These are phyloP conservation scores for Calliphora vomitoria DNA, from an alignment of 2,888 invertebrate genomes.

Conservation along the genomic window DNA sequence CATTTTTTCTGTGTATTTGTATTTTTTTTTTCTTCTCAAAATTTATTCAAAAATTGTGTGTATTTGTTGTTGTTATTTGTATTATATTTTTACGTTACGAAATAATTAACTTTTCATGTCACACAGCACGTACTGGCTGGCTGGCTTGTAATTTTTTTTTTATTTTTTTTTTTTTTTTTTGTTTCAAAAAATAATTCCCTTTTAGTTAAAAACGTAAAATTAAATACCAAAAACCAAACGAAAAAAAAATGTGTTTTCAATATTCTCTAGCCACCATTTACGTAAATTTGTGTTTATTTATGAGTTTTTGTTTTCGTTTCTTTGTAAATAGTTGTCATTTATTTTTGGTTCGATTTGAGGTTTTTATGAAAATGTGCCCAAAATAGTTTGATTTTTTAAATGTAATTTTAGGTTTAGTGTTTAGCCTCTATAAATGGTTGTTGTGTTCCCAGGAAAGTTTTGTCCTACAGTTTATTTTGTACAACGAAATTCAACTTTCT, in stretches of 20 bases:
- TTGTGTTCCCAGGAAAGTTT: not conserved
- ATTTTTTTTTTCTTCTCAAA: not conserved
- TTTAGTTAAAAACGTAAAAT: slow-evolving; percentile 7
- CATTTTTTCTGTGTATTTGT: not conserved
- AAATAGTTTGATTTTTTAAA: not conserved
- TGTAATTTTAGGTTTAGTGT: not conserved
- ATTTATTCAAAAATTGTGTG: slow-evolving; percentile 1
- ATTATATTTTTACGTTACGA: slow-evolving; percentile 34
- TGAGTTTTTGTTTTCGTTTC: not conserved
- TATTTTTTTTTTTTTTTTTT: too few relatives aligned
- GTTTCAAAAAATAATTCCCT: slow-evolving; percentile 11
- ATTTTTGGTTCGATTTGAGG: not conserved
- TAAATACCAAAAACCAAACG: not conserved
- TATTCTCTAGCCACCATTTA: slow-evolving; percentile 1
- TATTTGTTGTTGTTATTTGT: not conserved
- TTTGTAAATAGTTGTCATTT: not conserved
- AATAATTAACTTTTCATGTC: slow-evolving; percentile 58
- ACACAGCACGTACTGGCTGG: slow-evolving; percentile 23
- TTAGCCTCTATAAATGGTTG: not conserved
- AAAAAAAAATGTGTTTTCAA: slow-evolving; percentile 20
- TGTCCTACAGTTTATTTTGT: not conserved
- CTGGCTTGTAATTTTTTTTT: slow-evolving; percentile 4
- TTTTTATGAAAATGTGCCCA: not conserved
- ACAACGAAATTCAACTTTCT: not conserved
- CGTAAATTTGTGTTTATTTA: not conserved